Base-by-base conservation (phyloP, 2,888 invertebrate genomes). In the Resseliella maxima region DNA sequence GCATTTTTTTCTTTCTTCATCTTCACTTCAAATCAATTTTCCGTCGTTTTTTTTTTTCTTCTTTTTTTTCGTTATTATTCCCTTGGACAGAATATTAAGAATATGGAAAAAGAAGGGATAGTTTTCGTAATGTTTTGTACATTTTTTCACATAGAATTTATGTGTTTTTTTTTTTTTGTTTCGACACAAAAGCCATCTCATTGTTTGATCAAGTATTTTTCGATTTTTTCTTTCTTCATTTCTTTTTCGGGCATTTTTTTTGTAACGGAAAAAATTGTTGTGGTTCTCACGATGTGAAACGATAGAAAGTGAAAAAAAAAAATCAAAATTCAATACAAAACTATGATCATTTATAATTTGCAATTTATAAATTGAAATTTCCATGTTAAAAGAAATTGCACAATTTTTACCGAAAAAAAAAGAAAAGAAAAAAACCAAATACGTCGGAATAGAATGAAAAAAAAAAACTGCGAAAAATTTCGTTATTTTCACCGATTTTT, bases 141-240 rank as follows among this genome's bases (percentile, higher is more conserved):
- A 36, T 83, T 38, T 38, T 38, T 83, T 38, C 83, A 83, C 36
- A 83, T 38, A 36, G 41, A 50, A 8, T n/a, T 50, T 50, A 15
- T 50, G 6, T 50, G 31, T 35, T 38, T 0, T n/a, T n/a, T 83
- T 83, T 38, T 38, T n/a, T n/a, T n/a, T n/a, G n/a, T n/a, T n/a
- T n/a, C n/a, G n/a, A 35, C 72, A 72, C 38, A 38, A 83, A 81
- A 83, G 35, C 36, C 81, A 81, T 83, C 38, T 38, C 38, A 83
- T 83, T 83, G 83, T 83, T 83, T 38, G 83, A 83, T 83, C 36
- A 83, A 83, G 83, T 83, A 81, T 83, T 6, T 59, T n/a, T n/a
- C n/a, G n/a, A n/a, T n/a, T n/a, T n/a, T n/a, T n/a, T n/a, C n/a
- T n/a, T n/a, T n/a, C n/a, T n/a, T n/a, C n/a, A n/a, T n/a, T 59